These are phyloP conservation scores for Drymonia ruficornis DNA, from an alignment of 2,888 invertebrate species.

Conservation along the genomic window DNA sequence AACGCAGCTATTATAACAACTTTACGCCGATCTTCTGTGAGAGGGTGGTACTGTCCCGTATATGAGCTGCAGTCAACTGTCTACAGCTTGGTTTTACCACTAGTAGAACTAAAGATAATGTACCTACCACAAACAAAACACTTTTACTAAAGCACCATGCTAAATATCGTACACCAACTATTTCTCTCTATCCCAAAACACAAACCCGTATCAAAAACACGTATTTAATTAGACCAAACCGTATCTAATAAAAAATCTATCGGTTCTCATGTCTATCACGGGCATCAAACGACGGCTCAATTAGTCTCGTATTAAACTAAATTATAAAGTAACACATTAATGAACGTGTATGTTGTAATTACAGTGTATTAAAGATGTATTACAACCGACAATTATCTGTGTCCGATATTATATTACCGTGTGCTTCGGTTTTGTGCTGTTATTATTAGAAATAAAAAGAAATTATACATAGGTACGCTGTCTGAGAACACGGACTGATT, in stretches of 20 bases:
- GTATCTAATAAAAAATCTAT: constrained; percentile 9
- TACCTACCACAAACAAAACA: too few relatives aligned
- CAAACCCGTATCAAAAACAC: constrained; percentile 8
- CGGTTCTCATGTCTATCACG: constrained; percentile 52
- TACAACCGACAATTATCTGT: constrained; percentile 14
- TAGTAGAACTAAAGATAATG: too few relatives aligned
- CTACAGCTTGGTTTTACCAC: too few relatives aligned
- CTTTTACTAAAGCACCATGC: too few relatives aligned
- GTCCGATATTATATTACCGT: constrained; percentile 7
- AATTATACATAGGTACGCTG: background rate
- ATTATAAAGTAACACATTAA: constrained; percentile 57
- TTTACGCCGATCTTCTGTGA: too few relatives aligned
- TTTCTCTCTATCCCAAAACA: background rate
- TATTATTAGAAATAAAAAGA: constrained; percentile 2
- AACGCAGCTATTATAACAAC: too few relatives aligned
- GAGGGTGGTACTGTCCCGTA: too few relatives aligned
- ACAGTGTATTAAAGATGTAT: constrained; percentile 41
- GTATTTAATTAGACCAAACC: constrained; percentile 16
- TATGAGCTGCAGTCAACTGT: too few relatives aligned
- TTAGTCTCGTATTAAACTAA: constrained; percentile 49
- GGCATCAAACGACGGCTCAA: constrained; percentile 42
- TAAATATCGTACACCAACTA: too few relatives aligned
- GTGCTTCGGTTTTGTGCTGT: background rate
- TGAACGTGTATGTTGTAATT: constrained; percentile 50
- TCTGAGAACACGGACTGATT: background rate